A percentile compares a stretch with the other conserved stretches of the same genome.
Conservation (phyloP, 35 echinoderm and acorn worm species). For the Lytechinus pictus region DNA sequence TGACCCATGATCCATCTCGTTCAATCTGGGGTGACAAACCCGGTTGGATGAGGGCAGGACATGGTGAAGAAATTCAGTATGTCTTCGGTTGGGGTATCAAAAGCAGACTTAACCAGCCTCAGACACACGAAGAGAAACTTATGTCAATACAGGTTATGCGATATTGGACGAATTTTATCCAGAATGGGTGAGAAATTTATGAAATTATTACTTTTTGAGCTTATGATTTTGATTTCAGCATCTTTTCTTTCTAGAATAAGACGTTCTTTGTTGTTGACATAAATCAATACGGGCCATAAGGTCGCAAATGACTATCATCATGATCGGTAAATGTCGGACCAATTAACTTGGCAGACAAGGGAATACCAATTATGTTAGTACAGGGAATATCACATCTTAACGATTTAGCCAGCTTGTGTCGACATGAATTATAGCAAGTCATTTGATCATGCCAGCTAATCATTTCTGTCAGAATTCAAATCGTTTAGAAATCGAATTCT, state of each 20-base stretch:
- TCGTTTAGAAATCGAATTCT: no score
- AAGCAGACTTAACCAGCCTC: not conserved
- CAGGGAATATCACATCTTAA: no score
- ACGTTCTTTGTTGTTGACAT: not conserved
- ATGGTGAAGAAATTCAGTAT: conserved; percentile 73
- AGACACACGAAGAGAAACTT: conserved; percentile 49
- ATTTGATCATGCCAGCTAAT: no score
- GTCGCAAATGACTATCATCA: no score
- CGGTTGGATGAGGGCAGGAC: conserved; percentile 63
- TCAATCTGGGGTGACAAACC: conserved; percentile 50
- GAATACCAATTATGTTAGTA: no score
- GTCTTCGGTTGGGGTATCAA: conserved; percentile 68
- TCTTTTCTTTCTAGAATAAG: no score
- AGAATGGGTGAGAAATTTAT: not conserved
- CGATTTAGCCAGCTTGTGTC: no score
- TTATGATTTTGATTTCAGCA: not conserved
- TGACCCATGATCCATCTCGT: conserved; percentile 64
- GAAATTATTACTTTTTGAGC: not conserved
- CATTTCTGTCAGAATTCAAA: no score
- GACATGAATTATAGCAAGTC: no score
- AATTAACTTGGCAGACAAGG: no score
- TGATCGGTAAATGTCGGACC: no score
- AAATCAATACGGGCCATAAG: no score
- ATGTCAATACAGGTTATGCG: conserved; percentile 55
- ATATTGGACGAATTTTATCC: conserved; percentile 70